Base-by-base conservation (phyloP, 2,113 vertebrate genomes). In the Epinephelus lanceolatus region DNA sequence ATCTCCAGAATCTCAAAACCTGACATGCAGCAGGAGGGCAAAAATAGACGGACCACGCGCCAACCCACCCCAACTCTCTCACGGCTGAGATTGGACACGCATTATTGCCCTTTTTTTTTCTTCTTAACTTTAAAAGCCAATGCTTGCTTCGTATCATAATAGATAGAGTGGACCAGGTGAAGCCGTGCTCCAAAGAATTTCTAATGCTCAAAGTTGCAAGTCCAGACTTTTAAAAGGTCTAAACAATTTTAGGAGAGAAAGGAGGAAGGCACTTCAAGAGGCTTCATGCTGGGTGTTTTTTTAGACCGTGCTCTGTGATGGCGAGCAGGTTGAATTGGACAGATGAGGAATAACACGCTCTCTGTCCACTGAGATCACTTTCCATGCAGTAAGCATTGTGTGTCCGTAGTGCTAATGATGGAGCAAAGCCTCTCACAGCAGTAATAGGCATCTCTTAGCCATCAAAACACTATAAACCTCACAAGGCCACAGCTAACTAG, bases 1-100 rank as follows among this genome's bases (percentile, higher is more conserved):
- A 87, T 85, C 84, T 69, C 40, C 59, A 81, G 85, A 90, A 91
- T 93, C 74, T 86, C 78, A 89, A 89, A 85, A 82, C 66, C 76
- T 49, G 53, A 71, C 74, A 80, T 21, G 2, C 90, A 53, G 78
- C 83, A 63, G 86, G 87, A 71, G 79, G 76, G 40, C 47, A 71
- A 66, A 80, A 52, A 47, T 12, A 71, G 51, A 70, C 62, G 30
- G 59, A 62, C 65, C 60, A 7, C 23, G 60, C 25, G 63, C 52
- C 40, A 56, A 51, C 57, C 76, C 53, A 74, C n/a, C 80, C 52
- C 55, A 23, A n/a, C 59, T 83, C 75, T 76, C 69, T 86, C 68
- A n/a, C 33, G 49, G 3, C 69, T 79, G 40, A 86, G 71, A 76
- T 79, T 86, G 79, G 80, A 82, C 71, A 83, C 89, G 88, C 63